Conservation (phyloP, 2,113 vertebrate genomes). For the Acinonyx jubatus region DNA sequence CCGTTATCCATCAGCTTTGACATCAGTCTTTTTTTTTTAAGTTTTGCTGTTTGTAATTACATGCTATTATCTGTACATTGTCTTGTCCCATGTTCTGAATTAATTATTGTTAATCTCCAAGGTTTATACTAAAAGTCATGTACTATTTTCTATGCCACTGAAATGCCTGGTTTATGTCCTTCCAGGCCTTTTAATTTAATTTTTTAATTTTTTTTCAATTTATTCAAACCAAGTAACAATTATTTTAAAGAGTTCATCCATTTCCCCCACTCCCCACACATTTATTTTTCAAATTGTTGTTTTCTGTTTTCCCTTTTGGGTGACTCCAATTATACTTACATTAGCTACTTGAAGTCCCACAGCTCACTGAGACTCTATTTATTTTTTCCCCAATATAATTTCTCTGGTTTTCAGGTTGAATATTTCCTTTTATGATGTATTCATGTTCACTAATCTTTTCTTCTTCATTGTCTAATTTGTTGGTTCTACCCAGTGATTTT, state of each 20-base stretch:
- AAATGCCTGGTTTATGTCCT: background rate
- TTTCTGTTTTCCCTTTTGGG: background rate
- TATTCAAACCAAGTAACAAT: background rate
- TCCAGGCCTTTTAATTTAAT: background rate
- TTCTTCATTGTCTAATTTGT: background rate
- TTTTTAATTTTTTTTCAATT: background rate
- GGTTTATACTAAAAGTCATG: background rate
- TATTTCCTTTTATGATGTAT: background rate
- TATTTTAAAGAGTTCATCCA: background rate
- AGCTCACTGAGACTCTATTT: background rate
- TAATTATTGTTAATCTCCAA: background rate
- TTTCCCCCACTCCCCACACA: background rate
- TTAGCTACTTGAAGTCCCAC: background rate
- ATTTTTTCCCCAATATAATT: background rate
- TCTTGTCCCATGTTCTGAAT: background rate
- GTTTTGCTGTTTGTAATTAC: slow-evolving; percentile 44
- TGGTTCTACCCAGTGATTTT: background rate
- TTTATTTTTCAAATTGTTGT: background rate
- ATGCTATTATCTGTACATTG: background rate
- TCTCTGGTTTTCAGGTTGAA: background rate
- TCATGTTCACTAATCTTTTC: background rate
- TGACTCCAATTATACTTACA: background rate
- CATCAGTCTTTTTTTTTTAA: background rate
- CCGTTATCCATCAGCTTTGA: background rate
- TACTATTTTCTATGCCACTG: background rate